These are phyloP conservation scores for Coccyzus lansbergi DNA, from an alignment of 2,797 vertebrate species.

Conservation along the genomic window DNA sequence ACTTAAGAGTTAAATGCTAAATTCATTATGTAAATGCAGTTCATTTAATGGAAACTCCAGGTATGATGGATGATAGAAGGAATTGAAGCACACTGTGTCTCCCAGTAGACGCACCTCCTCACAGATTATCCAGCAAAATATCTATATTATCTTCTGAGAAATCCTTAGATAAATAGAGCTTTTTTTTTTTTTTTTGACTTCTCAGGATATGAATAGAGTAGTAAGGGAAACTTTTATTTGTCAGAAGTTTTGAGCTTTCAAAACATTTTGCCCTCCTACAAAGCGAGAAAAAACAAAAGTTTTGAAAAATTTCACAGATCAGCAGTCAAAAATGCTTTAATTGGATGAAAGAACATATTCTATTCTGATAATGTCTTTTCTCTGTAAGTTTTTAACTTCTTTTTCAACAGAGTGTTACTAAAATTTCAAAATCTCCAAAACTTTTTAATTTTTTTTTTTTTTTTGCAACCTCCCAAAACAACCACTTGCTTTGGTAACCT, in stretches of 20 bases:
- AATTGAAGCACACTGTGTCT: background rate
- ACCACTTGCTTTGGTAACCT: background rate
- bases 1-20: background rate
- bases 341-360: background rate
- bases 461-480: background rate
- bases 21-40: background rate
- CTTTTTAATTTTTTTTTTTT: background rate
- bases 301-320: background rate
- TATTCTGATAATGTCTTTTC: background rate
- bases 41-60: background rate
- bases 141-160: background rate
- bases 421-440: background rate
- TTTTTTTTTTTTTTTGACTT: fast-evolving
- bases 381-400: background rate
- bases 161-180: background rate
- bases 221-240: background rate
- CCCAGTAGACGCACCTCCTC: background rate
- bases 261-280: background rate
- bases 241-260: background rate
- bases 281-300: background rate
- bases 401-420: background rate
- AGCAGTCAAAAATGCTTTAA: background rate
- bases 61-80: background rate
- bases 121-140: background rate
- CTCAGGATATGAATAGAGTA: background rate